Evolutionary conservation across 2,797 vertebrate genomes (phyloP).

Genomic region (Chelon auratus): DNA sequence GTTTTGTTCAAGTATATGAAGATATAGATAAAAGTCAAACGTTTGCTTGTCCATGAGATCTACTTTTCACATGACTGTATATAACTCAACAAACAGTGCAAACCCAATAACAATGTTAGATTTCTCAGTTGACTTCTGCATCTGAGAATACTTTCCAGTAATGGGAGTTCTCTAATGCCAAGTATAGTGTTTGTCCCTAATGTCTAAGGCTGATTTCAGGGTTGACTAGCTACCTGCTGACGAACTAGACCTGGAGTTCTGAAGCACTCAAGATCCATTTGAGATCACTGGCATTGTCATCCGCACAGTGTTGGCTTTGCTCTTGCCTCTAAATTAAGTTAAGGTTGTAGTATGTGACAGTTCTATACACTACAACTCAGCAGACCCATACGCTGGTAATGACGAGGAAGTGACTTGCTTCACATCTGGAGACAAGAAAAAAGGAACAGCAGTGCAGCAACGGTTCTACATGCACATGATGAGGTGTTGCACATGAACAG

Average conservation of each 20-base stretch:
- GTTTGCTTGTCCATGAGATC: background rate
- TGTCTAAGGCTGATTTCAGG: background rate
- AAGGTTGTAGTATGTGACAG: background rate
- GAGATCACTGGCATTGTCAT: constrained; percentile 5
- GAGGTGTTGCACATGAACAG: no score
- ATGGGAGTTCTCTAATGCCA: background rate
- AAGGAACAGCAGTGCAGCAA: constrained; percentile 7
- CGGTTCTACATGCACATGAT: constrained; percentile 21
- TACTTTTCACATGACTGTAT: no score
- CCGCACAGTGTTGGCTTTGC: constrained; percentile 10
- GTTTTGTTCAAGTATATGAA: no score
- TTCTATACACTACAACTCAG: background rate
- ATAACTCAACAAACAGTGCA: background rate
- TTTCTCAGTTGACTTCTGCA: background rate
- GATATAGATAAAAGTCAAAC: no score
- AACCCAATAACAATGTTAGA: background rate
- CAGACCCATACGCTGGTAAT: background rate
- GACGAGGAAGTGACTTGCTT: constrained; percentile 15
- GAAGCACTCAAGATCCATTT: constrained; percentile 20
- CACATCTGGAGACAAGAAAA: constrained; percentile 19
- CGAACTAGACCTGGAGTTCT: constrained; percentile 8
- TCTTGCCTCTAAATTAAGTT: constrained; percentile 8
- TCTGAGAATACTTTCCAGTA: background rate
- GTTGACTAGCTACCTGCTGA: background rate
- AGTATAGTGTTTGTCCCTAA: background rate